Percentiles rank a stretch among this genome's conserved stretches.
These are phyloP conservation scores for Drosophila seclusa DNA, from an alignment of 2,888 invertebrate genomes.

Conservation along the genomic window DNA sequence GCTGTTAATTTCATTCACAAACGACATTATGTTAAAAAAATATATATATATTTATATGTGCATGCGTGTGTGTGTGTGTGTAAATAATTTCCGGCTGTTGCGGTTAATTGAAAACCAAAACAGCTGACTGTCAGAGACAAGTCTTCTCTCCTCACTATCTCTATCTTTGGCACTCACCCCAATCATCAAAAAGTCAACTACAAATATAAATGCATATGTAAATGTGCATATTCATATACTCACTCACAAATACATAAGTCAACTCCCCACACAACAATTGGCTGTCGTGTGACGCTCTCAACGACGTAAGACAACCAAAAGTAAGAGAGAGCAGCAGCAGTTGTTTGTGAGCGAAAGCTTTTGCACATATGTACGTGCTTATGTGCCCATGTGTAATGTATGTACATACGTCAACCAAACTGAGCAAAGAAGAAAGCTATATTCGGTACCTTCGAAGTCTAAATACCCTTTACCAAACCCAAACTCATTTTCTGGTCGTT, in stretches of 20 bases:
- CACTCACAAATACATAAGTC: slow-evolving; percentile 29
- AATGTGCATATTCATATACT: slow-evolving; percentile 12
- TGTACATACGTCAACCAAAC: slow-evolving; percentile 1
- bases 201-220: slow-evolving; percentile 37
- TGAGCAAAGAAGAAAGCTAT: slow-evolving; percentile 13
- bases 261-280: slow-evolving; percentile 8
- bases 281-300: slow-evolving; percentile 2
- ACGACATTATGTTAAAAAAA: slow-evolving; percentile 1
- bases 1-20: slow-evolving; percentile 12
- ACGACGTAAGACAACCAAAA: slow-evolving; percentile 11
- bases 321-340: slow-evolving; percentile 32
- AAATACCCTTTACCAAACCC: slow-evolving; percentile 1
- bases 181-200: slow-evolving; percentile 59
- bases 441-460: not conserved
- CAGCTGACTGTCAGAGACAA: slow-evolving; percentile 67
- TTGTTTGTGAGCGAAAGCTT: slow-evolving; percentile 25
- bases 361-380: not conserved
- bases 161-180: slow-evolving; percentile 18
- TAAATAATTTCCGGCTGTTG: slow-evolving; percentile 62
- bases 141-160: slow-evolving; percentile 20
- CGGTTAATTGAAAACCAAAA: slow-evolving; percentile 65
- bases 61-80: not conserved
- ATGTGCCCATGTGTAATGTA: not conserved
- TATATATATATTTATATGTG: not conserved
- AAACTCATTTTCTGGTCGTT: slow-evolving; percentile 30